These are phyloP conservation scores for Gallinago undulata DNA, from an alignment of 2,113 vertebrate species.

Conservation along the genomic window DNA sequence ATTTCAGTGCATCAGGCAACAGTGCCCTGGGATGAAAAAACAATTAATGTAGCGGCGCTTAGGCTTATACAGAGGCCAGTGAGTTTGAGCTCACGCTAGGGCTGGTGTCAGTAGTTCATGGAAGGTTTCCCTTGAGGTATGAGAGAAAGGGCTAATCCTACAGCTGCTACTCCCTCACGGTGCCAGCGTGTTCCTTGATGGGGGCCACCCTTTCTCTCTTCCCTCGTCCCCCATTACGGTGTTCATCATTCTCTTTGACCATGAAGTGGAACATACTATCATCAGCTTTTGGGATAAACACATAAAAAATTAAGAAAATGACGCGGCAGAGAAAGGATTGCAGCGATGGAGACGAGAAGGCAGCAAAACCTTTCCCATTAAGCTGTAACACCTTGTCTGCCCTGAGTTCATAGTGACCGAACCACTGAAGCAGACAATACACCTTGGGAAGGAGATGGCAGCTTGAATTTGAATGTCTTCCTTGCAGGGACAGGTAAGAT, in stretches of 20 bases:
- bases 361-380: neutral
- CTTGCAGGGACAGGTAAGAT: neutral
- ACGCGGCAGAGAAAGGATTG: neutral
- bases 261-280: neutral
- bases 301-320: neutral
- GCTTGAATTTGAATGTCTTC: neutral
- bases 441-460: neutral
- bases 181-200: neutral
- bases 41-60: neutral
- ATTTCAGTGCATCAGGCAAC: neutral
- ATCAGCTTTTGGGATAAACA: neutral
- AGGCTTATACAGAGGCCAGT: neutral
- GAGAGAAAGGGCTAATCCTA: neutral
- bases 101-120: neutral
- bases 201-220: neutral
- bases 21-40: neutral
- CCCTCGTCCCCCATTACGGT: neutral
- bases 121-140: neutral
- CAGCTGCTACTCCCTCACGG: neutral
- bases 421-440: rapidly evolving
- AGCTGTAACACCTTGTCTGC: rapidly evolving
- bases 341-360: neutral
- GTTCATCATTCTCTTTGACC: neutral
- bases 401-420: neutral
- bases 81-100: neutral